phyloP scores from a whole-genome alignment of 2,888 invertebrate species.

The Drosophila flavopinicola region DNA sequence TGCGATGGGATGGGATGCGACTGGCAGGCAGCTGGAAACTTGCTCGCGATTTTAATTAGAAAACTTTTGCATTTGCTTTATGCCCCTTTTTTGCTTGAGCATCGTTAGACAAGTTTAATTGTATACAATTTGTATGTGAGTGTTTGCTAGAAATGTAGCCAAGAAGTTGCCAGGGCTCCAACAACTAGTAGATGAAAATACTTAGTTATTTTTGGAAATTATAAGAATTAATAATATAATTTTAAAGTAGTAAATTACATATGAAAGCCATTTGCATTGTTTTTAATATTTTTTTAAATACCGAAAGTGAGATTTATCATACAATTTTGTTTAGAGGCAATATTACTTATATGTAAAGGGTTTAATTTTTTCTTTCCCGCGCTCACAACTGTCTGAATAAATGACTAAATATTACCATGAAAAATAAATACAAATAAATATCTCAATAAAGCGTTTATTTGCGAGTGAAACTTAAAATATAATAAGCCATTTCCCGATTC shows the following conservation, averaged over 20 bases:
- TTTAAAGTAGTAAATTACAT: no score
- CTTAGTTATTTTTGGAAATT: background rate
- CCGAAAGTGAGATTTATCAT: no score
- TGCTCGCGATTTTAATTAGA: conserved; percentile 70
- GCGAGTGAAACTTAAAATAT: no score
- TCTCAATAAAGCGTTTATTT: no score
- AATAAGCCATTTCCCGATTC: background rate
- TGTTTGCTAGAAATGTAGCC: background rate
- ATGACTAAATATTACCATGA: no score
- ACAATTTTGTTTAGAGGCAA: no score
- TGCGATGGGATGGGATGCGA: conserved; percentile 15
- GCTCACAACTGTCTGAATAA: no score
- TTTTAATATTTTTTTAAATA: no score
- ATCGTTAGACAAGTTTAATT: conserved; percentile 32
- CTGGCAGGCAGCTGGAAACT: conserved; percentile 36
- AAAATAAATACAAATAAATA: no score
- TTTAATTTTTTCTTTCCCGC: no score
- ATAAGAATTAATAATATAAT: background rate
- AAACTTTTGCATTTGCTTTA: conserved; percentile 65
- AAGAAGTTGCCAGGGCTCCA: conserved; percentile 22
- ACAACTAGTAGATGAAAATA: background rate
- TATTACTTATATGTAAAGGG: no score
- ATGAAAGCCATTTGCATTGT: no score
- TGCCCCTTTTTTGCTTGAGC: conserved; percentile 17
- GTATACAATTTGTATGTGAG: conserved; percentile 18